These are phyloP conservation scores for Calephelis virginiensis DNA, from an alignment of 1,140 invertebrate species.

Conservation along the genomic window DNA sequence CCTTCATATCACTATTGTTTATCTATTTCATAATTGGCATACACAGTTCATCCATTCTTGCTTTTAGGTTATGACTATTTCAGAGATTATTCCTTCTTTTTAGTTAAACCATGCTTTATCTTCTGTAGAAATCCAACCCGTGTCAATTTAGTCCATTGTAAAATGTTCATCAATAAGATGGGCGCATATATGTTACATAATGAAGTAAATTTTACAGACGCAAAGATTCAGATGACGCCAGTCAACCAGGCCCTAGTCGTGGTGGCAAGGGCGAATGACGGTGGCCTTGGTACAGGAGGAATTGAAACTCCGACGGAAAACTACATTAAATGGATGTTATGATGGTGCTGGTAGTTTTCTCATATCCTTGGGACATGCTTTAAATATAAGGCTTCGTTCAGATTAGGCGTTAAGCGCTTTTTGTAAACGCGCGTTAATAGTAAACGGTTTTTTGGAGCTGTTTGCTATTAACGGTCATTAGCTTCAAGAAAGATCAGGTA, in stretches of 20 bases:
- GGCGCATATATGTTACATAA: not conserved
- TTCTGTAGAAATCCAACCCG: too few species aligned
- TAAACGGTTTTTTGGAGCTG: too few species aligned
- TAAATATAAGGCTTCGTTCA: not conserved
- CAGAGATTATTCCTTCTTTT: too few species aligned
- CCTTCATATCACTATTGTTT: too few species aligned
- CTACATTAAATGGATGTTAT: not conserved
- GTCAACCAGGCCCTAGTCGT: not conserved
- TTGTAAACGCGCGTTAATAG: not conserved
- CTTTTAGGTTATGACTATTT: too few species aligned
- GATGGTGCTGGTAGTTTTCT: slow-evolving; percentile 12
- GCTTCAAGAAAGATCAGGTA: too few species aligned
- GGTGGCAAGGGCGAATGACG: not conserved
- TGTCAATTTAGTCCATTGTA: too few species aligned
- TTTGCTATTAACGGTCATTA: too few species aligned
- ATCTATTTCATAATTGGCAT: too few species aligned
- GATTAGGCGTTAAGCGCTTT: not conserved
- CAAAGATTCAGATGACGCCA: not conserved
- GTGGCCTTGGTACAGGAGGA: slow-evolving; percentile 1
- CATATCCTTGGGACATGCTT: slow-evolving; percentile 5
- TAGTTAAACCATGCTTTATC: too few species aligned
- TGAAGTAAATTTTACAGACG: not conserved
- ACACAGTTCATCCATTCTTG: too few species aligned
- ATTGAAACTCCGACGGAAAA: slow-evolving; percentile 5
- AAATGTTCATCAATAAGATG: too few species aligned